Evolutionary conservation across 2,797 vertebrate species (phyloP), one percentile per base, ranked within the genome.

Genomic region (Phoeniculus purpureus): DNA sequence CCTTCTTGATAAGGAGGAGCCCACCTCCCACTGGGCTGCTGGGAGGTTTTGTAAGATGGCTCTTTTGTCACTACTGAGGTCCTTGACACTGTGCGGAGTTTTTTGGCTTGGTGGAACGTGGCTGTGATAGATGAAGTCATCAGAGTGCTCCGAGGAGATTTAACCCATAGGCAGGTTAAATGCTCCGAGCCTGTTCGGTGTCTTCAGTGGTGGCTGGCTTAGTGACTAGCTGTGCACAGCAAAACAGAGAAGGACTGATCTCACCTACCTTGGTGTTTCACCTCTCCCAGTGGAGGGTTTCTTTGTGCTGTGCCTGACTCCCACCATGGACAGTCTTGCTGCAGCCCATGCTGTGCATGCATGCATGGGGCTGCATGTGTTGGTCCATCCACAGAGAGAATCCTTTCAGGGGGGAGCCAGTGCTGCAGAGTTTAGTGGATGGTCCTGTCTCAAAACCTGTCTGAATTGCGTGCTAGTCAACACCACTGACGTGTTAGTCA

Each of bases 171-270:
- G 7, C 18, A 52, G 52, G 23, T n/a, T n/a, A n/a, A n/a, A n/a
- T 78, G 12, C 19, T 85, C 15, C 23, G 71, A 3, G 62, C 15
- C 50, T 83, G 31, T 9, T 21, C 80, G 65, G 10, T 3, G 0
- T 51, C 21, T 64, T 71, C 29, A 54, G 34, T 16, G 6, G 23
- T 62, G 17, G 29, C n/a, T 1, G 3, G 52, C 45, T 66, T 37
- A 0, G 0, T 66, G 58, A 56, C 40, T 5, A 52, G 31, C 47
- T 43, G 15, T 22, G 43, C 29, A 5, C 31, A 74, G 43, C 22
- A 27, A 10, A 47, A 6, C 61, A 17, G 15, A 29, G 6, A 54
- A 21, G 45, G 45, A 5, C 25, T 17, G 52, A 55, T 16, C 74
- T 80, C 8, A 3, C 2, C 66, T 52, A 11, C 40, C 26, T 64